Conservation (phyloP, 2,797 vertebrate genomes). For the Garrulus glandarius region DNA sequence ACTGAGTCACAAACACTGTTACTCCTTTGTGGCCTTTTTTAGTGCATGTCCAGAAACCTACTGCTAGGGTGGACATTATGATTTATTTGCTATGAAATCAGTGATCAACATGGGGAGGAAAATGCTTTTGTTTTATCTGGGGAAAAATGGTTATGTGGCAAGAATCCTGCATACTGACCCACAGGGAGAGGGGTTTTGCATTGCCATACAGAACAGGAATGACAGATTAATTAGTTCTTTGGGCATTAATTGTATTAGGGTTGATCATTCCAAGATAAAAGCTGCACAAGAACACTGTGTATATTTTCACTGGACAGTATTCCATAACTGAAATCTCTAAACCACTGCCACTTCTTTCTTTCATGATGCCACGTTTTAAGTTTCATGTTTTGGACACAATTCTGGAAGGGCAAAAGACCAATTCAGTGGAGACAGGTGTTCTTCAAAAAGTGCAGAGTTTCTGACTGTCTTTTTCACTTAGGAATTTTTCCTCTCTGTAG, state of each 20-base stretch:
- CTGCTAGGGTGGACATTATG: background rate
- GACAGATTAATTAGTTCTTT: background rate
- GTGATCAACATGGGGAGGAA: background rate
- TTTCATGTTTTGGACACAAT: background rate
- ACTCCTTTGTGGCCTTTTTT: background rate
- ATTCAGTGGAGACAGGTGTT: background rate
- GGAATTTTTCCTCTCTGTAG: background rate
- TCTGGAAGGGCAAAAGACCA: background rate
- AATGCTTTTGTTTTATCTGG: background rate
- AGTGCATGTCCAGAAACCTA: background rate
- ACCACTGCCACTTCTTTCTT: background rate
- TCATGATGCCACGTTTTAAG: background rate
- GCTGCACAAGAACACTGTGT: background rate
- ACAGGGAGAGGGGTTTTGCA: background rate
- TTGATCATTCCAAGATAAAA: background rate
- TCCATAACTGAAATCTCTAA: background rate
- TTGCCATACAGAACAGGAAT: background rate
- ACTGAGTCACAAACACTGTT: background rate
- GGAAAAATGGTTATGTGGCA: background rate
- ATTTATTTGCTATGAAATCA: background rate
- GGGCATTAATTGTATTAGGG: background rate
- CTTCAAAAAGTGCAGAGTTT: background rate
- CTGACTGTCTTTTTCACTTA: background rate
- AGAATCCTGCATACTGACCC: background rate
- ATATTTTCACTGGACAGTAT: background rate